phyloP scores from a whole-genome alignment of 2,797 vertebrate genomes.

The Esox lucius region DNA sequence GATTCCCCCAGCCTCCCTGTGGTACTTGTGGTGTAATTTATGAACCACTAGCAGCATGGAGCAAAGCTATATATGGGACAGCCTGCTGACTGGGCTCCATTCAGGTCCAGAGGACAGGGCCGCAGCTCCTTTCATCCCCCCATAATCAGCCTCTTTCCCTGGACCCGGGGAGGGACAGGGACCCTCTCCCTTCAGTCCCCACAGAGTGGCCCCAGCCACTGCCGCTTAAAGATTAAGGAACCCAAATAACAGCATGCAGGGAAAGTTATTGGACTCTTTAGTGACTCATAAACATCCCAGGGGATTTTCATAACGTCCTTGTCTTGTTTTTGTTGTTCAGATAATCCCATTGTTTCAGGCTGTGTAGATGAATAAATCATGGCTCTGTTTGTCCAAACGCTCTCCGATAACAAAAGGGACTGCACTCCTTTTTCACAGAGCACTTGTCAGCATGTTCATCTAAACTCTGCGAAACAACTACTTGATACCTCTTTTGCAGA shows the following conservation, averaged over 20 bases:
- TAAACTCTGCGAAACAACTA: constrained; percentile 51
- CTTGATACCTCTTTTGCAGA: constrained; percentile 56
- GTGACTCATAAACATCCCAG: constrained; percentile 79
- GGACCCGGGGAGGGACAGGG: constrained; percentile 44
- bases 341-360: constrained; percentile 76
- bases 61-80: constrained; percentile 71
- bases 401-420: constrained; percentile 56
- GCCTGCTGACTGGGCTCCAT: constrained; percentile 77
- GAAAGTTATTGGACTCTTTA: constrained; percentile 83
- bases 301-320: constrained; percentile 72
- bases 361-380: constrained; percentile 78
- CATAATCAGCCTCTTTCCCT: constrained; percentile 64
- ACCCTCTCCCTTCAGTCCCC: constrained; percentile 59
- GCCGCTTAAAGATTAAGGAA: constrained; percentile 66
- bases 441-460: constrained; percentile 61
- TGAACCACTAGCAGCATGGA: constrained; percentile 76
- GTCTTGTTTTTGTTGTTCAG: constrained; percentile 70
- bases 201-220: constrained; percentile 55
- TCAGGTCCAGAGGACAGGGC: constrained; percentile 62
- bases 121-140: constrained; percentile 62
- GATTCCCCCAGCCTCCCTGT: constrained; percentile 47
- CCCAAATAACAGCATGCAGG: constrained; percentile 21
- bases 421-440: constrained; percentile 52
- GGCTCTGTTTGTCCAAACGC: constrained; percentile 47
- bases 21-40: constrained; percentile 80